These are phyloP conservation scores for Tetheella fluctuosa DNA, from an alignment of 2,888 invertebrate species.

Conservation along the genomic window DNA sequence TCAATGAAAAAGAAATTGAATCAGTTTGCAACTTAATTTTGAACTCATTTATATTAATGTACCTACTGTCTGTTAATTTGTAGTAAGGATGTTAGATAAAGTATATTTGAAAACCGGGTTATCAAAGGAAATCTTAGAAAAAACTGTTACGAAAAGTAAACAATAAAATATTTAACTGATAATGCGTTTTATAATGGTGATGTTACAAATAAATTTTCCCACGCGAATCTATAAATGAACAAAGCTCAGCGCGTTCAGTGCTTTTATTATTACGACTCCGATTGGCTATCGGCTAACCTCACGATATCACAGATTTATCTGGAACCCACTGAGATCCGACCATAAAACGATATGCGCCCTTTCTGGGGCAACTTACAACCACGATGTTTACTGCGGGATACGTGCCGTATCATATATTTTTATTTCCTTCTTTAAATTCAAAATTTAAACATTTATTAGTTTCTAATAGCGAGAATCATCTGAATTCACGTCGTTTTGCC, in stretches of 20 bases:
- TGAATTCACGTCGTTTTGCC: slow-evolving; percentile 18
- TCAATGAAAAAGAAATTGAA: no score
- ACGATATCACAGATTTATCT: slow-evolving; percentile 59
- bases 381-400: slow-evolving; percentile 29
- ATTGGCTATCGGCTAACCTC: slow-evolving; percentile 56
- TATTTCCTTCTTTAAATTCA: slow-evolving; percentile 44
- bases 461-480: slow-evolving; percentile 53
- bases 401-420: slow-evolving; percentile 34
- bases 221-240: slow-evolving; percentile 48
- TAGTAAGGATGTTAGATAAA: no score
- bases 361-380: slow-evolving; percentile 30
- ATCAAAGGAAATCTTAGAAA: not conserved
- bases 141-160: not conserved
- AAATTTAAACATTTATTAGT: slow-evolving; percentile 63
- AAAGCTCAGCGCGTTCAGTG: slow-evolving; percentile 32
- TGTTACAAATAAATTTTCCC: slow-evolving; percentile 45
- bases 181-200: slow-evolving; percentile 9
- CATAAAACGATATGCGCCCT: slow-evolving; percentile 46
- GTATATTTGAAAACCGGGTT: no score
- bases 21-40: no score
- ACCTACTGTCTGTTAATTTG: not conserved
- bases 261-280: slow-evolving; percentile 53
- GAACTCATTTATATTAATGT: no score
- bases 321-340: slow-evolving; percentile 39
- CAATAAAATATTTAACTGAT: slow-evolving; percentile 4